phyloP scores from a whole-genome alignment of 2,113 vertebrate genomes.

The Solenodon paradoxus region DNA sequence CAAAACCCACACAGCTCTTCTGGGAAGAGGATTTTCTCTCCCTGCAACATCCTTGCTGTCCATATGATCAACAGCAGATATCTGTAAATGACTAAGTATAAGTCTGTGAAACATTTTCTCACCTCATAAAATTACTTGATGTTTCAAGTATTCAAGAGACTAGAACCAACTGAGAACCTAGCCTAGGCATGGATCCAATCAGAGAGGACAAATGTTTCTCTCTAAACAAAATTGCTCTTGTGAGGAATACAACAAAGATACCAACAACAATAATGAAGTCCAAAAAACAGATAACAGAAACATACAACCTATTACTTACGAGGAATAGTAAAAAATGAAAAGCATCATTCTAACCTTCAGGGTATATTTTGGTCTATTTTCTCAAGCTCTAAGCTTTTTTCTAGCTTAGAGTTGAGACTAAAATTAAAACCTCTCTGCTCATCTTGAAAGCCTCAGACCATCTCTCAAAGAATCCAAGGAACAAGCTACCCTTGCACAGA shows the following conservation, averaged over 20 bases:
- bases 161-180: background rate
- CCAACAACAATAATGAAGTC: background rate
- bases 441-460: background rate
- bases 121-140: slow-evolving; percentile 8
- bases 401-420: background rate
- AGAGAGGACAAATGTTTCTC: background rate
- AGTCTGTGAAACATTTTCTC: slow-evolving; percentile 32
- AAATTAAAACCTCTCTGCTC: background rate
- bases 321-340: background rate
- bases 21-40: background rate
- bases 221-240: slow-evolving; percentile 14
- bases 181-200: background rate
- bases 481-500: background rate
- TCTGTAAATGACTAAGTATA: background rate
- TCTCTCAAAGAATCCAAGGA: background rate
- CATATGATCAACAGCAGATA: background rate
- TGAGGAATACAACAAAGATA: background rate
- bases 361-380: background rate
- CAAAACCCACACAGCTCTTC: background rate
- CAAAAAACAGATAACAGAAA: slow-evolving; percentile 11
- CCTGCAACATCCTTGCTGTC: background rate
- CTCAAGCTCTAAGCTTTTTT: background rate
- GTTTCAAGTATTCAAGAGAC: background rate
- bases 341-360: background rate
- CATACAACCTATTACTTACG: background rate